Evolutionary conservation across 2,113 vertebrate species (phyloP), one percentile per base, ranked within the genome.

Genomic region (Sclerurus mexicanus): DNA sequence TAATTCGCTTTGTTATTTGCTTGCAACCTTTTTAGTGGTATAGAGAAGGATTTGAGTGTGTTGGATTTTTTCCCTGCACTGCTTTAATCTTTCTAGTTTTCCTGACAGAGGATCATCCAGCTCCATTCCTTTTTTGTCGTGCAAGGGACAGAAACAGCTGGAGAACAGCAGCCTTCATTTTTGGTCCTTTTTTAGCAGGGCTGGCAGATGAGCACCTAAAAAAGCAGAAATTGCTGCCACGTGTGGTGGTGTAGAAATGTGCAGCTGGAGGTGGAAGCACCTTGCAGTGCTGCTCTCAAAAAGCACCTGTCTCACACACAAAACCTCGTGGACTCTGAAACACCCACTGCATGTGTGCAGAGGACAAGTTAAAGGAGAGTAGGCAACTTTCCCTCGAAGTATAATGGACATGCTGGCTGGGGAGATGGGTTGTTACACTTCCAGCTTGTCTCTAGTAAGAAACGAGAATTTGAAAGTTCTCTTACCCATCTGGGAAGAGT

Each of bases 381-480:
- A 15, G 28, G 50, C 8, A 35, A 4, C 60, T 91, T 44, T 23
- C 30, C 20, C 56, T 66, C 5, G 13, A 33, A 47, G 13, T 27
- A 2, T 35, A 71, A 74, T 2, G 17, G 28, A 27, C 7, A 2
- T 0, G 0, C 1, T 4, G 37, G 31, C 19, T 52, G 20, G 21
- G 67, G 33, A 49, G 22, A 7, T 18, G 35, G 14, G 14, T 19
- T 73, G 37, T 62, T 53, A 25, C 5, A 7, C 14, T 60, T 56
- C 18, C n/a, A 89, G 33, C 49, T 52, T 56, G 37, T 30, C 8
- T 75, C 7, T 30, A 27, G 7, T 28, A 28, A 66, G 49, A 47
- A 85, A 52, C 3, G 8, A 69, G 8, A 52, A 17, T 33, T 85
- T 82, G 55, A 17, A 69, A 60, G 16, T 71, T 77, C 14, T 62